Conservation (phyloP, 2,797 vertebrate species). For the Sciurus carolinensis region DNA sequence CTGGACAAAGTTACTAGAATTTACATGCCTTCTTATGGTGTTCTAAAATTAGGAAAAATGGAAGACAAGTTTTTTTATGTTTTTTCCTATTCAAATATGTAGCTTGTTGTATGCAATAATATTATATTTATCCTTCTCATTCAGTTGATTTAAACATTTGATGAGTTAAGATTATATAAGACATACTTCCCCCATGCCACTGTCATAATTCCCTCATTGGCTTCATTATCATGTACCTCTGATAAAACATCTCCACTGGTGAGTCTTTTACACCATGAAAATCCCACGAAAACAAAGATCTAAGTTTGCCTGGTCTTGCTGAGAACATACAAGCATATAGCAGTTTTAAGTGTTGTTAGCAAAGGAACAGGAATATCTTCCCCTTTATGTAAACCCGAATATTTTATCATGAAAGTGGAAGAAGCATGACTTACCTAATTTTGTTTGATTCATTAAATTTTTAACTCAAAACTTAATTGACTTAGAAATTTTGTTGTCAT, state of each 20-base stretch:
- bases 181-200: no score
- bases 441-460: neutral
- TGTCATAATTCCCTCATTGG: neutral
- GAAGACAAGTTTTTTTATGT: no score
- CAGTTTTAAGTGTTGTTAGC: neutral
- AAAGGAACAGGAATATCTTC: neutral
- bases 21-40: no score
- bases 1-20: no score
- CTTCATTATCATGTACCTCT: neutral
- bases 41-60: no score
- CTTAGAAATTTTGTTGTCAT: slow-evolving; percentile 59
- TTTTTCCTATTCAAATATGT: no score
- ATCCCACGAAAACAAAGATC: neutral
- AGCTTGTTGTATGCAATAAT: no score
- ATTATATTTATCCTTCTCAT: no score
- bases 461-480: slow-evolving; percentile 60
- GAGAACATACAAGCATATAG: neutral
- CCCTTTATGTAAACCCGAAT: neutral
- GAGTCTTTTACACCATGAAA: neutral
- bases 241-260: neutral
- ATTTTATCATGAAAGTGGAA: neutral
- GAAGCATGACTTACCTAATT: neutral
- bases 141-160: no score
- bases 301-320: neutral
- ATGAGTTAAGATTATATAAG: no score